phyloP scores from a whole-genome alignment of 2,888 invertebrate genomes.

The Heterodera filipjevi region DNA sequence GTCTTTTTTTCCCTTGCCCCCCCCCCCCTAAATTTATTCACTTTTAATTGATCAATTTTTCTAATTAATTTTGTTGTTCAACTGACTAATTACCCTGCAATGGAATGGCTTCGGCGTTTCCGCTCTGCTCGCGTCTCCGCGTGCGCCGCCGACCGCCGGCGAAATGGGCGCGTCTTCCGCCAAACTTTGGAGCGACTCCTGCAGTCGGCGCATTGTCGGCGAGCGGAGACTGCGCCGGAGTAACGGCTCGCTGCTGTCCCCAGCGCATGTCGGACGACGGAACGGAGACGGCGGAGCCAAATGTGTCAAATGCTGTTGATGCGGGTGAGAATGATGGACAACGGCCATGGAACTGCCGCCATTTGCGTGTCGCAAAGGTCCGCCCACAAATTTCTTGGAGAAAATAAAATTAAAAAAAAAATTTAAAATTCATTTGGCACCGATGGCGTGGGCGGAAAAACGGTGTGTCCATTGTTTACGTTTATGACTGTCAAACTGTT shows the following conservation, averaged over 20 bases:
- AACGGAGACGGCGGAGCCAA: background rate
- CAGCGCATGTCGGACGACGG: background rate
- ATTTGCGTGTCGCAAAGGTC: background rate
- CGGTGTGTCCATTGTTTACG: background rate
- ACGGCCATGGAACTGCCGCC: background rate
- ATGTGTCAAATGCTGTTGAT: background rate
- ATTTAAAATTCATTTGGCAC: background rate
- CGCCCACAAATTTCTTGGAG: background rate
- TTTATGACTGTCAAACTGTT: background rate
- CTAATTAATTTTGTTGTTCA: no score
- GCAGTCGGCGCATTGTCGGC: slow-evolving; percentile 36
- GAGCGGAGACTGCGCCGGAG: slow-evolving; percentile 29
- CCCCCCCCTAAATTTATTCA: no score
- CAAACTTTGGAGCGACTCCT: slow-evolving; percentile 34
- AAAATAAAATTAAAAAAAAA: background rate
- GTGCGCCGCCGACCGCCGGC: background rate
- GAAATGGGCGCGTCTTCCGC: slow-evolving; percentile 6
- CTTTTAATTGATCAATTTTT: background rate
- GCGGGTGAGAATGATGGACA: no score
- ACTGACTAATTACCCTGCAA: slow-evolving; percentile 26
- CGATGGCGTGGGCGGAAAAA: background rate
- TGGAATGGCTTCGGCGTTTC: slow-evolving; percentile 35
- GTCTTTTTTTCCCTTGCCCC: no score
- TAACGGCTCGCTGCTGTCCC: slow-evolving; percentile 2
- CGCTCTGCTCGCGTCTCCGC: slow-evolving; percentile 7